phyloP scores from a whole-genome alignment of 2,888 invertebrate genomes.

The Norana najaformis region DNA sequence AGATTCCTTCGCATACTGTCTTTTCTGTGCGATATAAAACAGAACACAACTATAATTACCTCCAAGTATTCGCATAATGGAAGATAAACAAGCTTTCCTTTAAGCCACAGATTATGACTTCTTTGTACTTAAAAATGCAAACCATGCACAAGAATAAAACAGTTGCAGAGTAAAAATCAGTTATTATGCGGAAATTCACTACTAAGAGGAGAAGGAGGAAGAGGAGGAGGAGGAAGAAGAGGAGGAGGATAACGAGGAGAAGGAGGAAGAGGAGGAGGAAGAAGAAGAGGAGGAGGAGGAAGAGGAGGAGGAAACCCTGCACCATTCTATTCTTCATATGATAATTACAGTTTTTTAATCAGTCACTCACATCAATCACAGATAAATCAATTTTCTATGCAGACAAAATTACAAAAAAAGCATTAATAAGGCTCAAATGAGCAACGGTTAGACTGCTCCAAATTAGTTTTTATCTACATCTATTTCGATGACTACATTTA shows the following conservation, averaged over 20 bases:
- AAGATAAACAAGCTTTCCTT: not conserved
- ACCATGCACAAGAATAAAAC: not conserved
- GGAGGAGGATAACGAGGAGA: too few species aligned
- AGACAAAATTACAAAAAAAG: not conserved
- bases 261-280: too few species aligned
- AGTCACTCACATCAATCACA: too few species aligned
- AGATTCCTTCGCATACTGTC: not conserved
- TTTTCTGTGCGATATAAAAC: not conserved
- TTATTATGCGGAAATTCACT: not conserved
- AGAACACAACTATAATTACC: not conserved
- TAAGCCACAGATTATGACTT: too few species aligned
- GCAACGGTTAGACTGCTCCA: not conserved
- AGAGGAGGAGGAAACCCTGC: too few species aligned
- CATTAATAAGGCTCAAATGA: not conserved
- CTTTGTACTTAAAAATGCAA: too few species aligned
- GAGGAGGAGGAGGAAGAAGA: not conserved
- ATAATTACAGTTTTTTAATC: too few species aligned
- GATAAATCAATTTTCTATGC: too few species aligned
- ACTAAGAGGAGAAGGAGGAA: too few species aligned
- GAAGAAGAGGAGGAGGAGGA: too few species aligned
- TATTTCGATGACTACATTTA: not conserved
- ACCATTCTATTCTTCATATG: too few species aligned
- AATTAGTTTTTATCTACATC: not conserved
- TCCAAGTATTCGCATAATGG: too few species aligned
- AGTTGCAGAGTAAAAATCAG: not conserved